Base-by-base conservation (phyloP, 2,888 invertebrate genomes). In the Neocrepidodera transversa region DNA sequence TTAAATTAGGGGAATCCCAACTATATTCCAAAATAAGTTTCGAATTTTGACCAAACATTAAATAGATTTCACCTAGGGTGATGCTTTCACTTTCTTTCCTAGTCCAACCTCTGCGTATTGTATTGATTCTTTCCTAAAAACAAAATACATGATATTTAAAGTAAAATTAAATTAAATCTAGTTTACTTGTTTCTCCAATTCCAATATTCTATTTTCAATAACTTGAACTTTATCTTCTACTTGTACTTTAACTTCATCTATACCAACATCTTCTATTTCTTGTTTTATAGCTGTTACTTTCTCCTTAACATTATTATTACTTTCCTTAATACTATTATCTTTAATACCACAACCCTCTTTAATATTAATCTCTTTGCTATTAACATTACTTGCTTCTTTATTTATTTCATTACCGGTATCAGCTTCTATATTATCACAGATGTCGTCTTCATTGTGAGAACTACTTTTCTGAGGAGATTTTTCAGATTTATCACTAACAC, bases 11-110 rank as follows among this genome's bases (percentile, higher is more conserved):
- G 0, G 82, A 77, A 51, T 86, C 85, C 91, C 91, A 93, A 84
- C 88, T 89, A 77, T 93, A 93, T 76, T 93, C 91, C 17, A 93
- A 77, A 57, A 87, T 84, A 23, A 93, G 78, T 77, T 87, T 90
- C 0, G 90, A 89, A 60, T 92, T 88, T 56, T 83, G 82, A 11
- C 91, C 91, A 77, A 88, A 89, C 88, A 95, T 93, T 47, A 96
- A 83, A 80, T 94, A 95, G 55, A 96, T 80, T 80, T 97, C 95
- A 0, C 95, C 95, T 23, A 97, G 84, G 2, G 93, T 93, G 36
- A 95, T 84, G 26, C 90, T 88, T 5, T 90, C 90, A 1, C 90
- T 87, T 73, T 89, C 90, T 11, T 85, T 81, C 6, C 85, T 75
- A 51, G 91, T 93, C 95, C 95, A 96, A 0, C 95, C 95, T 59